These are phyloP conservation scores for Siphlonurus alternatus DNA, from an alignment of 2,888 invertebrate genomes.

Conservation along the genomic window DNA sequence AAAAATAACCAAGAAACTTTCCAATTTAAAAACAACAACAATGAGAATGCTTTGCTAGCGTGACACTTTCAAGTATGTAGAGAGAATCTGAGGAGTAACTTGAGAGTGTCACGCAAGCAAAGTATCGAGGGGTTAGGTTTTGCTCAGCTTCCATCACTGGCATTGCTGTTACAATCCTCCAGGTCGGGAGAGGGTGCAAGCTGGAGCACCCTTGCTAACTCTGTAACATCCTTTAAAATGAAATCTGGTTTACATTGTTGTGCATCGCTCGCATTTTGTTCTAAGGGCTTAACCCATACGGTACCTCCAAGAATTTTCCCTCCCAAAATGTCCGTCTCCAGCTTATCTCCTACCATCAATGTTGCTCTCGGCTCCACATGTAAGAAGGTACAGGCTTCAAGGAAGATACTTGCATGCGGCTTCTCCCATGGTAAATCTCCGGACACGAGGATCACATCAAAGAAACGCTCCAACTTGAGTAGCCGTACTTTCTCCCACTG, in stretches of 20 bases:
- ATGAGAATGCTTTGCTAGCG: too few relatives aligned
- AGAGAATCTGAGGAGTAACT: too few relatives aligned
- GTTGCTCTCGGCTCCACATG: constrained; percentile 56
- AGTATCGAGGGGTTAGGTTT: too few relatives aligned
- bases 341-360: constrained; percentile 75
- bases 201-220: constrained; percentile 38
- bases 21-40: too few relatives aligned
- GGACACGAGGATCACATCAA: constrained; percentile 65
- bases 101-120: too few relatives aligned
- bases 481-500: constrained; percentile 78
- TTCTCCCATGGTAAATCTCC: constrained; percentile 78
- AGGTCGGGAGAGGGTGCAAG: constrained; percentile 22
- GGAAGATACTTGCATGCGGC: constrained; percentile 65
- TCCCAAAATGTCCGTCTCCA: constrained; percentile 76
- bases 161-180: constrained; percentile 29
- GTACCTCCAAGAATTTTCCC: constrained; percentile 60
- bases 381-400: constrained; percentile 59
- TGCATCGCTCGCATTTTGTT: constrained; percentile 21
- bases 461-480: constrained; percentile 49
- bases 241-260: constrained; percentile 39
- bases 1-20: too few relatives aligned
- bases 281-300: constrained; percentile 52
- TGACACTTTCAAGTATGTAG: too few relatives aligned
- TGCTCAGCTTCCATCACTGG: constrained; percentile 34
- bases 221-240: constrained; percentile 44